phyloP scores from a whole-genome alignment of 2,888 invertebrate genomes.

The Leptinotarsa juncta region DNA sequence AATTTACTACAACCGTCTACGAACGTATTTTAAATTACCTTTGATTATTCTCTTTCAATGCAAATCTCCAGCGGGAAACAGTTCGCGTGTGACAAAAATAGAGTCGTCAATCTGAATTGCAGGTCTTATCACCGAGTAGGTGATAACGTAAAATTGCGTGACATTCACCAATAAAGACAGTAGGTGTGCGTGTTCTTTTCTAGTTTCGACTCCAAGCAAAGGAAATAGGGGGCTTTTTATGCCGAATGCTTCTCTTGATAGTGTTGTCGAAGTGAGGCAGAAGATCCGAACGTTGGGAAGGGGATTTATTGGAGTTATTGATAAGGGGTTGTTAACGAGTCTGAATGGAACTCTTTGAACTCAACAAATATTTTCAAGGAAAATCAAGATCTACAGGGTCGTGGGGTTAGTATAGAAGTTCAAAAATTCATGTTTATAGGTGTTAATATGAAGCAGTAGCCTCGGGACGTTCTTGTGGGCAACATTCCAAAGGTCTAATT shows the following conservation, averaged over 20 bases:
- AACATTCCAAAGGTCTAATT: no score
- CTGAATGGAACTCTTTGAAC: no score
- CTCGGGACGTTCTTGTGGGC: no score
- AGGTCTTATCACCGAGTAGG: conserved; percentile 49
- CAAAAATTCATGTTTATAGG: no score
- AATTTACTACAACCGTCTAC: not conserved
- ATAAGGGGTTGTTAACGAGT: no score
- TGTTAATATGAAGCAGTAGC: no score
- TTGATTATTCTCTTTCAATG: not conserved
- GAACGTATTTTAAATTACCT: not conserved
- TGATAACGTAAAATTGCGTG: conserved; percentile 53
- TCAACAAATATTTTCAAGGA: no score
- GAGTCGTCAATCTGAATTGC: conserved; percentile 50
- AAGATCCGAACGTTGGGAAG: not conserved
- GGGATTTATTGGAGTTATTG: not conserved
- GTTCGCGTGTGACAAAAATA: conserved; percentile 44
- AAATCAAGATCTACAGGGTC: no score
- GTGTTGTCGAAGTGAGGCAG: not conserved
- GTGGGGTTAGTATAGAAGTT: no score
- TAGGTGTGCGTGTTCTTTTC: not conserved
- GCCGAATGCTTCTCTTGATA: not conserved
- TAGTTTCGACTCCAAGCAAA: conserved; percentile 2
- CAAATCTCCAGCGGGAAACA: conserved; percentile 1
- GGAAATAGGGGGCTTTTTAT: conserved; percentile 9
- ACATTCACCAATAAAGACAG: conserved; percentile 2